Percentiles rank a stretch among this genome's conserved stretches.
Conservation (phyloP, 2,888 invertebrate genomes). For the Callyntrura guangdongensis region DNA sequence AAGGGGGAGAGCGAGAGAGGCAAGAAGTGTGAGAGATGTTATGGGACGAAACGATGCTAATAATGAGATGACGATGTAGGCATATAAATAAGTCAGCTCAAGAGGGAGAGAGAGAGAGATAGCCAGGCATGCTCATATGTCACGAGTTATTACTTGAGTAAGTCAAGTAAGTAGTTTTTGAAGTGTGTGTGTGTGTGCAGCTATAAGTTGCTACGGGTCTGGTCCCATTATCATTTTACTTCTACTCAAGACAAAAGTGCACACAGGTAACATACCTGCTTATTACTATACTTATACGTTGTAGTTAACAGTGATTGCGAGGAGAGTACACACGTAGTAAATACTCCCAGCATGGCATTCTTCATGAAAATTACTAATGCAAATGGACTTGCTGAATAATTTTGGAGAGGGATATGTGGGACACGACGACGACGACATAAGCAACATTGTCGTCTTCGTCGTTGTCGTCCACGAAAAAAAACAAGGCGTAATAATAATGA, state of each 20-base stretch:
- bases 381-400: constrained; percentile 52
- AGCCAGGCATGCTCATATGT: constrained; percentile 42
- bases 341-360: neutral
- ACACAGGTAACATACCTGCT: neutral
- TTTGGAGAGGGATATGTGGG: constrained; percentile 65
- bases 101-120: too few species aligned
- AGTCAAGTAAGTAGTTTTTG: constrained; percentile 23
- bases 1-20: neutral
- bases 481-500: neutral
- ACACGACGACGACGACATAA: constrained; percentile 36
- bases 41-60: neutral
- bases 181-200: too few species aligned
- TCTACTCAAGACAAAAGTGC: constrained; percentile 3
- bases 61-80: constrained; percentile 36
- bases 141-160: constrained; percentile 47
- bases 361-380: constrained; percentile 50
- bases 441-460: neutral
- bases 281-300: neutral
- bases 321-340: neutral
- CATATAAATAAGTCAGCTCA: constrained; percentile 48
- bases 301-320: constrained; percentile 6
- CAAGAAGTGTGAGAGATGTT: neutral
- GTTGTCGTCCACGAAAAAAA: too few species aligned
- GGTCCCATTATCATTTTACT: constrained; percentile 43
- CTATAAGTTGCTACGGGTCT: neutral